These are phyloP conservation scores for Schrankia costaestrigalis DNA, from an alignment of 2,888 invertebrate species.

Conservation along the genomic window DNA sequence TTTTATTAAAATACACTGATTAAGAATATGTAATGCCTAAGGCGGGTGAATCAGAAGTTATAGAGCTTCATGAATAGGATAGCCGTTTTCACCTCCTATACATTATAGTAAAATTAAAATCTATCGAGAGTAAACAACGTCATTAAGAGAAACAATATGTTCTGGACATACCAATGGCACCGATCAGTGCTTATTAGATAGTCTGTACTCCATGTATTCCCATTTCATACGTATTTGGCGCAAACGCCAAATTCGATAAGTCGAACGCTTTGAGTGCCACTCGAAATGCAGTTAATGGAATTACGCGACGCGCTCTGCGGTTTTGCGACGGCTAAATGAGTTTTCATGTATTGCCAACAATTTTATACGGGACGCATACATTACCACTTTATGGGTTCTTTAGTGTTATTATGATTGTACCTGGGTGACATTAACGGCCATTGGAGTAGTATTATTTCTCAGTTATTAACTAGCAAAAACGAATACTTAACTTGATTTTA, in stretches of 20 bases:
- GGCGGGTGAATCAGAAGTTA: too few relatives aligned
- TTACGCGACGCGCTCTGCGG: constrained; percentile 40
- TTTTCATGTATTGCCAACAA: constrained; percentile 22
- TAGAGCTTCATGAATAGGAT: too few relatives aligned
- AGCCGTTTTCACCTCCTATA: too few relatives aligned
- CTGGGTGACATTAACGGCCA: too few relatives aligned
- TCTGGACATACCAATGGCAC: constrained; percentile 6
- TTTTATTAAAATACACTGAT: too few relatives aligned
- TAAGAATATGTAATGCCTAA: too few relatives aligned
- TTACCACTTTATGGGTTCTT: constrained; percentile 2
- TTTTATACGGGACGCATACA: constrained; percentile 7
- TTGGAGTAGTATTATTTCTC: too few relatives aligned
- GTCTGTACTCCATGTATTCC: constrained; percentile 29
- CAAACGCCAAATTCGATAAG: constrained; percentile 54
- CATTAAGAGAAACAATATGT: too few relatives aligned
- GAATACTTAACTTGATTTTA: too few relatives aligned
- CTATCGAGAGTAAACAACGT: too few relatives aligned
- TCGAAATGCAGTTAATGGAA: constrained; percentile 51
- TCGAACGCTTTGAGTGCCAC: constrained; percentile 45
- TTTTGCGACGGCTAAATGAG: constrained; percentile 38
- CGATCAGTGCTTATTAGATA: constrained; percentile 27
- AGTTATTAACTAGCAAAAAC: too few relatives aligned
- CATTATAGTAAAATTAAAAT: too few relatives aligned
- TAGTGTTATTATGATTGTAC: not conserved
- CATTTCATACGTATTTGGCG: constrained; percentile 43